phyloP scores from a whole-genome alignment of 2,888 invertebrate genomes.

The Celastrina argiolus region DNA sequence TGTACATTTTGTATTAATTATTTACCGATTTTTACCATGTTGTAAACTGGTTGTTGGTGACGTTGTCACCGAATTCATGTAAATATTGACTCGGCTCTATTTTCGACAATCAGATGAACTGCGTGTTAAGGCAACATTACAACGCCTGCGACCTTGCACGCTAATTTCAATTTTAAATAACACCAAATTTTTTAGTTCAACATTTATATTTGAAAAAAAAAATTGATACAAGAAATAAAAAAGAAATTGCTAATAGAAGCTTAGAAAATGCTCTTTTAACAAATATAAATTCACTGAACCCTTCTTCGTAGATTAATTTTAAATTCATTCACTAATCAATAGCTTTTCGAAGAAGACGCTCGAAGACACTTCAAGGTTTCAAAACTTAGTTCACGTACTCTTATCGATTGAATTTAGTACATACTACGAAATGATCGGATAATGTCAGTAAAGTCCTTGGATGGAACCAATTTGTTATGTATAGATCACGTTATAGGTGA shows the following conservation, averaged over 20 bases:
- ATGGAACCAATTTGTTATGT: conserved; percentile 5
- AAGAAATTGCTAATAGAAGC: too few species aligned
- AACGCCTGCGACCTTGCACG: not conserved
- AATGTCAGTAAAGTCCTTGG: not conserved
- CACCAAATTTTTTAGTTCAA: not conserved
- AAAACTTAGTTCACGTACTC: not conserved
- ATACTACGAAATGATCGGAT: not conserved
- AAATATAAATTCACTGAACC: not conserved
- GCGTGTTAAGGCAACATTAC: conserved; percentile 14
- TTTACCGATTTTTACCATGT: not conserved
- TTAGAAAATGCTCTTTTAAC: too few species aligned
- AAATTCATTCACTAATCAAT: not conserved
- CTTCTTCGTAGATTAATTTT: not conserved
- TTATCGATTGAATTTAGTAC: not conserved
- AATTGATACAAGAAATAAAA: too few species aligned
- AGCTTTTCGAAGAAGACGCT: not conserved
- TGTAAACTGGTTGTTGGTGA: not conserved
- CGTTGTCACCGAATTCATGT: not conserved
- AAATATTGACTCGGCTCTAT: conserved; percentile 18
- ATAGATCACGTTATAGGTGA: conserved; percentile 2
- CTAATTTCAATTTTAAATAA: conserved; percentile 3
- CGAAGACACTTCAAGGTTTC: not conserved
- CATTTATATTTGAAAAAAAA: not conserved
- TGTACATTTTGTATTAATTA: too few species aligned
- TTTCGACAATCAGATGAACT: conserved; percentile 1